Evolutionary conservation across 2,113 vertebrate species (phyloP).

Genomic region (Solea senegalensis): DNA sequence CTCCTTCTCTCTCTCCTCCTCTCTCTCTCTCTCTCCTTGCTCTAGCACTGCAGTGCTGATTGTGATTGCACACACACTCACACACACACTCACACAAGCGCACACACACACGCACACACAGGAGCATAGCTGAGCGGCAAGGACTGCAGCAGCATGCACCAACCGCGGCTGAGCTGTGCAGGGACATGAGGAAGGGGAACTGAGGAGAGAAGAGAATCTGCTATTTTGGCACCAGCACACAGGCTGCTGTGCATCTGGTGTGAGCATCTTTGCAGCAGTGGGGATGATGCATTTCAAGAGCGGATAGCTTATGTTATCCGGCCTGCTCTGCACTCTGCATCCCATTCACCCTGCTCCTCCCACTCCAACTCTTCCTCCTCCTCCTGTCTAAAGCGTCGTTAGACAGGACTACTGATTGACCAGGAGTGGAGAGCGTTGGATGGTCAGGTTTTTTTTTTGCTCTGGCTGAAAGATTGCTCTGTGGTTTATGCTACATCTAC

Average conservation of each 20-base stretch:
- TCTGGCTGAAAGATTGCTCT: slow-evolving; percentile 59
- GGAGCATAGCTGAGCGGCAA: slow-evolving; percentile 79
- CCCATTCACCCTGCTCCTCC: slow-evolving; percentile 76
- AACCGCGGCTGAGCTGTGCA: slow-evolving; percentile 77
- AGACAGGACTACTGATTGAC: slow-evolving; percentile 78
- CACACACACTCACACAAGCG: slow-evolving; percentile 13
- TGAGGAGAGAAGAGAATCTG: slow-evolving; percentile 53
- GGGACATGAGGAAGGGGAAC: slow-evolving; percentile 57
- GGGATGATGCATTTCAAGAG: slow-evolving; percentile 68
- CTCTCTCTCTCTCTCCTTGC: slow-evolving; percentile 62
- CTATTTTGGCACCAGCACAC: slow-evolving; percentile 44
- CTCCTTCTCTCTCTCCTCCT: slow-evolving; percentile 13
- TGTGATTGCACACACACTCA: slow-evolving; percentile 76
- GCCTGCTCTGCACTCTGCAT: slow-evolving; percentile 78
- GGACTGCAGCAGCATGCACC: slow-evolving; percentile 87
- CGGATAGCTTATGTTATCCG: slow-evolving; percentile 73
- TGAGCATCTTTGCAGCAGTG: slow-evolving; percentile 62
- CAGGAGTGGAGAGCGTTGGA: slow-evolving; percentile 67
- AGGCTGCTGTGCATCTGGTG: slow-evolving; percentile 11
- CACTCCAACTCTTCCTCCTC: slow-evolving; percentile 77
- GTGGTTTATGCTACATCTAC: slow-evolving; percentile 67
- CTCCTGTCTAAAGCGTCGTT: slow-evolving; percentile 77
- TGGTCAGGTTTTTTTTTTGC: slow-evolving; percentile 63
- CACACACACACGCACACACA: slow-evolving; percentile 39
- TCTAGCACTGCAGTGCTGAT: slow-evolving; percentile 82